Conservation (phyloP, 2,797 vertebrate genomes). For the Channa striata region DNA sequence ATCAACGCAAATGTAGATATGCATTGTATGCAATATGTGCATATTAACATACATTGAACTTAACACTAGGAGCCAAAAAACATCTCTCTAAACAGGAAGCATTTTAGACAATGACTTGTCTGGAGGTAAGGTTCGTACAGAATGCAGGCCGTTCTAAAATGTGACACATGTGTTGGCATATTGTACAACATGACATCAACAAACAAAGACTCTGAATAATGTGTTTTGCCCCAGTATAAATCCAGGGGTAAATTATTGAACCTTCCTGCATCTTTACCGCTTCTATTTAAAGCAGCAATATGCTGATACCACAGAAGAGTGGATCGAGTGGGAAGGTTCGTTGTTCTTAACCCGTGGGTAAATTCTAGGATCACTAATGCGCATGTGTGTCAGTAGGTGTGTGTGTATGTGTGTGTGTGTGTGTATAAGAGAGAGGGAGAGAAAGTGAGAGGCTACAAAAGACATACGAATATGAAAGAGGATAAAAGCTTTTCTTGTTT, state of each 20-base stretch:
- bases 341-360: conserved; percentile 66
- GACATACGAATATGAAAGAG: conserved; percentile 62
- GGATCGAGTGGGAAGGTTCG: conserved; percentile 51
- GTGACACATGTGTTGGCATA: conserved; percentile 50
- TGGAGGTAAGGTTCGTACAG: conserved; percentile 33
- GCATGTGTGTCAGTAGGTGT: conserved; percentile 29
- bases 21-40: no score
- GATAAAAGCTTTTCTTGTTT: conserved; percentile 83
- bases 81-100: conserved; percentile 47
- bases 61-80: conserved; percentile 51
- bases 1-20: no score
- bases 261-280: conserved; percentile 40
- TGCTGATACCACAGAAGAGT: conserved; percentile 70
- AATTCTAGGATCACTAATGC: conserved; percentile 42
- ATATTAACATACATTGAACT: no score
- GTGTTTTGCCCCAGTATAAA: conserved; percentile 55
- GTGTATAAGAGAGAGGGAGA: neutral
- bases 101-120: conserved; percentile 24
- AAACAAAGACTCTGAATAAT: conserved; percentile 38
- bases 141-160: conserved; percentile 33
- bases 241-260: conserved; percentile 61
- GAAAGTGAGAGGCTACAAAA: conserved; percentile 52
- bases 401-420: conserved; percentile 14
- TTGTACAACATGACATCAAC: conserved; percentile 53
- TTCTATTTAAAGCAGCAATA: conserved; percentile 61